Conservation (phyloP, 2,888 invertebrate species). For the Malthinus seriepunctatus region DNA sequence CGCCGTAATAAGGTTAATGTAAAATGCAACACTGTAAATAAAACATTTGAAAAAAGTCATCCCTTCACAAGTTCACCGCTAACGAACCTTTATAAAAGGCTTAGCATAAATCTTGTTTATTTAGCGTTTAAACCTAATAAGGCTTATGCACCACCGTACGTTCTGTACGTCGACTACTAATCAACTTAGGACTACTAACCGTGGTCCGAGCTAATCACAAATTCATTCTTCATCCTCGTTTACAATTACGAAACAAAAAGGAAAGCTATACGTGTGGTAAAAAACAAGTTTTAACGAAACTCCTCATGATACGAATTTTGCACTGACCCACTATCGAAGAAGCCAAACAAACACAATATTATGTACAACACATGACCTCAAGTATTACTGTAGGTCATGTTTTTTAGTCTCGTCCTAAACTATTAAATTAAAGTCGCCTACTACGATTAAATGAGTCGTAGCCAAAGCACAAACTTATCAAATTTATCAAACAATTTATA, state of each 20-base stretch:
- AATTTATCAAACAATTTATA: not conserved
- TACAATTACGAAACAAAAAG: not conserved
- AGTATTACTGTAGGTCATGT: conserved; percentile 32
- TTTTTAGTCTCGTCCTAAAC: conserved; percentile 10
- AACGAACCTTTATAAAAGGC: conserved; percentile 27
- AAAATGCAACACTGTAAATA: too few relatives aligned
- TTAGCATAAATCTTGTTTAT: conserved; percentile 27
- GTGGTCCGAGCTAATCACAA: not conserved
- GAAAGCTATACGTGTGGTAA: not conserved
- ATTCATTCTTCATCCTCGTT: not conserved
- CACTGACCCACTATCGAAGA: conserved; percentile 26
- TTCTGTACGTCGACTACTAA: conserved; percentile 2
- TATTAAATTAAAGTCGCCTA: conserved; percentile 10
- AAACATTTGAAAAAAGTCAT: too few relatives aligned
- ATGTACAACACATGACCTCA: conserved; percentile 29
- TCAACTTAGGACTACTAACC: conserved; percentile 15
- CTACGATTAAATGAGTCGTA: conserved; percentile 3
- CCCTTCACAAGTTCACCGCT: conserved; percentile 13
- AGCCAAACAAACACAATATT: conserved; percentile 23
- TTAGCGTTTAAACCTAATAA: conserved; percentile 12
- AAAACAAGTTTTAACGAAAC: not conserved
- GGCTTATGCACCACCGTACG: conserved; percentile 18
- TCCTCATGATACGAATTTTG: not conserved
- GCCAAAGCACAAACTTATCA: conserved; percentile 2
- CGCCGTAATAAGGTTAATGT: too few relatives aligned